Percentiles rank a stretch among this genome's conserved stretches.
phyloP scores from a whole-genome alignment of 2,113 vertebrate species.

The Panthera uncia region DNA sequence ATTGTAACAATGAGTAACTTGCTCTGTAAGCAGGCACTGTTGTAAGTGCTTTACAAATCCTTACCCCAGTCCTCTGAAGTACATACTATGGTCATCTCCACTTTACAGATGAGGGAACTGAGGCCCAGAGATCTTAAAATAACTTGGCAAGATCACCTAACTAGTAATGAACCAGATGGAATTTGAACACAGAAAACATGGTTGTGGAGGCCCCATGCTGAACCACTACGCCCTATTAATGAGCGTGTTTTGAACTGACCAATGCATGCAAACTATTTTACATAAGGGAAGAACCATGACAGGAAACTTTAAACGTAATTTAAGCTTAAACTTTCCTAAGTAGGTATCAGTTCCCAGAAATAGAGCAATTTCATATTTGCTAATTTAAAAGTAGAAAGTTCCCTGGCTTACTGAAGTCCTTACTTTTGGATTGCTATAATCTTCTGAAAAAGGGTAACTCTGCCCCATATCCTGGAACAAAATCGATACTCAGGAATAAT shows the following conservation, averaged over 20 bases:
- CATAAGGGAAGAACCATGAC: neutral
- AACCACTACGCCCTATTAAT: neutral
- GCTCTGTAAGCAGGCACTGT: neutral
- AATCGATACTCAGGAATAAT: neutral
- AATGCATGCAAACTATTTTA: neutral
- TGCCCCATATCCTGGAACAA: neutral
- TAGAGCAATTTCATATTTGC: conserved; percentile 12
- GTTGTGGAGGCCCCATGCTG: neutral
- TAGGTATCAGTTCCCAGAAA: conserved; percentile 37
- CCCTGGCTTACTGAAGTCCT: neutral
- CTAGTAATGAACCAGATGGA: neutral
- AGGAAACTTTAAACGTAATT: conserved; percentile 19
- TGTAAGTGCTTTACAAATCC: neutral
- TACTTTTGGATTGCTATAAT: neutral
- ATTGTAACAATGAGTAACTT: neutral
- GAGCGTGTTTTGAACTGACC: neutral
- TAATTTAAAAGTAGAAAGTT: conserved; percentile 29
- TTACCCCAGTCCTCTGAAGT: neutral
- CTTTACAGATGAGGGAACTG: neutral
- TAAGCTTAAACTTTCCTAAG: conserved; percentile 34
- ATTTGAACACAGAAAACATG: neutral
- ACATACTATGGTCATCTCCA: neutral
- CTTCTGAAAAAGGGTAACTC: conserved; percentile 13
- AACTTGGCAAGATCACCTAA: neutral
- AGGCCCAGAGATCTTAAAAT: neutral